Conservation (phyloP, 2,113 vertebrate genomes). For the Siniperca knerii region DNA sequence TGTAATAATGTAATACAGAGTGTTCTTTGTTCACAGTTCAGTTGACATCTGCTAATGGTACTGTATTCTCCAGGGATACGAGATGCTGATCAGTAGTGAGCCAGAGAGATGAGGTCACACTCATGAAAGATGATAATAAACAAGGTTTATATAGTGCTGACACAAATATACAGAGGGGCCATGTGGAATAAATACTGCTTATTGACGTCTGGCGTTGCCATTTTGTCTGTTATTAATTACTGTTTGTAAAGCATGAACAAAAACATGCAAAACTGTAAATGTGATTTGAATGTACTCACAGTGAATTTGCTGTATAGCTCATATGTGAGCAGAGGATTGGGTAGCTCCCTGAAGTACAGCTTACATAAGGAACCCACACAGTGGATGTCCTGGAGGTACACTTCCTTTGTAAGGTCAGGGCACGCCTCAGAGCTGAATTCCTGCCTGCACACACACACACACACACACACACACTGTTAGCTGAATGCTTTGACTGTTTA, state of each 20-base stretch:
- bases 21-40: slow-evolving; percentile 5
- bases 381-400: slow-evolving; percentile 99
- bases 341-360: slow-evolving; percentile 97
- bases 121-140: slow-evolving; percentile 6
- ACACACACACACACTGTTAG: slow-evolving; percentile 48
- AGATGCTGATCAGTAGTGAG: slow-evolving; percentile 17
- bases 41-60: slow-evolving; percentile 7
- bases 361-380: slow-evolving; percentile 99
- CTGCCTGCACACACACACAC: slow-evolving; percentile 87
- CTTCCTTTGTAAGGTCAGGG: slow-evolving; percentile 96
- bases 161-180: background rate
- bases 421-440: slow-evolving; percentile 96
- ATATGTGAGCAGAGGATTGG: slow-evolving; percentile 97
- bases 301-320: slow-evolving; percentile 98
- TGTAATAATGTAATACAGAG: too few relatives aligned
- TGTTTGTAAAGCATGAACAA: background rate
- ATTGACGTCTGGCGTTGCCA: background rate
- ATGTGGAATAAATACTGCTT: slow-evolving; percentile 1
- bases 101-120: background rate
- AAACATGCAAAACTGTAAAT: background rate
- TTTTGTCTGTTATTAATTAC: slow-evolving; percentile 14
- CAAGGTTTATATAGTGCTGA: background rate
- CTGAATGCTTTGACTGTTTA: slow-evolving; percentile 63
- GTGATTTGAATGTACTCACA: slow-evolving; percentile 85
- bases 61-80: background rate